Evolutionary conservation across 2,113 vertebrate species (phyloP), one percentile per base, ranked within the genome.

Genomic region (Apteryx owenii): DNA sequence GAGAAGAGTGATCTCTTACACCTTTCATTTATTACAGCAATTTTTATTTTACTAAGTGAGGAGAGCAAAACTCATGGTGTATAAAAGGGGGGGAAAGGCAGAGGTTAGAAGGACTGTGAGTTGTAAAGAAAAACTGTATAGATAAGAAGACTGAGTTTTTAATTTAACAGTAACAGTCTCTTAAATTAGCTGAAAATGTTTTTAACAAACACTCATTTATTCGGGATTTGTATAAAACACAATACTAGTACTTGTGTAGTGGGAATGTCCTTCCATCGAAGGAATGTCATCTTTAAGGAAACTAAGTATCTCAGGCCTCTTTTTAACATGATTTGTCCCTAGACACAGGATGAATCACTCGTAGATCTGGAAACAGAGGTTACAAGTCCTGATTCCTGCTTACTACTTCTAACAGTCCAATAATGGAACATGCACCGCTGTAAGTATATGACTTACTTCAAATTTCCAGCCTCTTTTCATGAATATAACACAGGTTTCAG

Each of bases 141-240:
- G 36, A 36, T 54, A 54, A 25, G 1, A 76, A 71, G 25, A 5
- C 22, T 69, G 56, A 61, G 5, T 12, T 81, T 66, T 10, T 10
- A 38, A 23, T 85, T 83, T 38, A 86, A 29, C 44, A 69, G 15
- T 36, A 68, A 40, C 19, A 66, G 61, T 33, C 12, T 84, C 33
- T 48, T 81, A 71, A 53, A 7, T 20, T 66, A 56, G 26, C 40
- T 90, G 79, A 22, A 84, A 60, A 21, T 13, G 18, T 29, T 77
- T 72, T 82, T 85, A 83, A 91, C 1, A 80, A 91, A 71, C 25
- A 44, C 3, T 66, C 10, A 48, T 85, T 75, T 80, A 48, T 54
- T 42, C 19, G 33, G 3, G 25, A 64, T 84, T 81, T 0, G 0
- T 38, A 46, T 53, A 81, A 86, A 85, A 70, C 1, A 0, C 12